Base-by-base conservation (phyloP, 2,797 vertebrate species). In the Eleutherodactylus coqui region DNA sequence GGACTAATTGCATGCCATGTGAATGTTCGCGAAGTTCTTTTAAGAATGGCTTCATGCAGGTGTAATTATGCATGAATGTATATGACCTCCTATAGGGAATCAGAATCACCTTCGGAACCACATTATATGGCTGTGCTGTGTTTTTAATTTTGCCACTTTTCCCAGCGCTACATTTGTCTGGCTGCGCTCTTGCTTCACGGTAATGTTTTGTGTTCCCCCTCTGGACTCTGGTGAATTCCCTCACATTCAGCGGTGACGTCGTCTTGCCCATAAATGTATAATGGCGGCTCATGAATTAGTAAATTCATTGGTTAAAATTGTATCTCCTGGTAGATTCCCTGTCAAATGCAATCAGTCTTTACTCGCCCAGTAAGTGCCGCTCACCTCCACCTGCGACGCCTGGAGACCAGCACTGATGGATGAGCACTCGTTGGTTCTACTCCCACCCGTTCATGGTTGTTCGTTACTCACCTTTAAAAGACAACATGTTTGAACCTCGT, bases 281-380 rank as follows among this genome's bases (percentile, higher is more conserved):
- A 79, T 29, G 21, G 86, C 88, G 49, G 75, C 86, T 90, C 88
- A 81, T 87, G 75, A 21, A 43, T 85, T 11, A 43, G 80, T 34
- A 5, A 90, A 60, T 32, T 89, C 88, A 51, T 19, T 0, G 36
- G 45, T 55, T 29, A 90, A 85, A 78, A 79, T 89, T 86, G 85
- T 41, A 89, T 75, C 84, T 89, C 75, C 89, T 89, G 89, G 89
- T 88, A 88, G 89, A 85, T 80, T 89, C 85, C 78, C 87, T 91
- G 91, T 91, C 91, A 90, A 45, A 60, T 89, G 89, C 84, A 89
- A 90, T 92, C 87, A 90, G 77, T 3, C 1, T 91, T 90, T 88
- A 67, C 38, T 45, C 0, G n/a, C 24, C 53, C 87, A 4, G 0
- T 24, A 16, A 49, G 0, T 0, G 29, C 69, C 53, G 53, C 88